A percentile compares a stretch with the other conserved stretches of the same genome.
Evolutionary conservation across 2,797 vertebrate genomes (phyloP).

Genomic region (Neomorphus geoffroyi): DNA sequence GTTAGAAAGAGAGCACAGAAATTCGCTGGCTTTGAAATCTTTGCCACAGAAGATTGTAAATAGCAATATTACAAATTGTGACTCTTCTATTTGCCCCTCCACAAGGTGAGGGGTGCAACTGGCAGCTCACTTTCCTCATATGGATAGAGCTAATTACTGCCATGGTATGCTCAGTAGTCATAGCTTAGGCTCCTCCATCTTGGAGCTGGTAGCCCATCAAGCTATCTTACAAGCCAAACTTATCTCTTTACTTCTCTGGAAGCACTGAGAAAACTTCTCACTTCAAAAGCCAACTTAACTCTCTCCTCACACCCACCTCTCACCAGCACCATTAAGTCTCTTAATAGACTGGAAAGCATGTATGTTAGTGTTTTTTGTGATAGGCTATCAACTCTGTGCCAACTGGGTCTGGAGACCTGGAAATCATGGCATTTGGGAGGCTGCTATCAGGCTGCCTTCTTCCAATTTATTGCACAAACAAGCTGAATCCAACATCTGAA

Average conservation of each 20-base stretch:
- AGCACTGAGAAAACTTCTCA: not conserved
- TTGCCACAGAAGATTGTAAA: not conserved
- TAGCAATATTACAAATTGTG: not conserved
- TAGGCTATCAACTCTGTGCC: not conserved
- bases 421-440: not conserved
- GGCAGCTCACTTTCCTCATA: not conserved
- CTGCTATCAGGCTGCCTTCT: not conserved
- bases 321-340: slow-evolving; percentile 18
- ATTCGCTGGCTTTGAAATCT: not conserved
- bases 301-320: not conserved
- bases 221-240: not conserved
- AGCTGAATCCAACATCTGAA: not conserved
- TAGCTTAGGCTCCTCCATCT: not conserved
- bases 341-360: not conserved
- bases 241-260: not conserved
- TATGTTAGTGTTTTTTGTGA: not conserved
- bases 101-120: not conserved
- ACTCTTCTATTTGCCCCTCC: not conserved
- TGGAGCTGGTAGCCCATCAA: not conserved
- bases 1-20: not conserved
- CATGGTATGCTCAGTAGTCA: not conserved
- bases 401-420: not conserved
- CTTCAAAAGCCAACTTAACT: not conserved
- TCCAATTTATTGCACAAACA: not conserved
- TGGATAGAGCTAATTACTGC: not conserved